Percentiles rank a stretch among this genome's conserved stretches.
These are phyloP conservation scores for Eupristina koningsbergeri DNA, from an alignment of 1,140 invertebrate species.

Conservation along the genomic window DNA sequence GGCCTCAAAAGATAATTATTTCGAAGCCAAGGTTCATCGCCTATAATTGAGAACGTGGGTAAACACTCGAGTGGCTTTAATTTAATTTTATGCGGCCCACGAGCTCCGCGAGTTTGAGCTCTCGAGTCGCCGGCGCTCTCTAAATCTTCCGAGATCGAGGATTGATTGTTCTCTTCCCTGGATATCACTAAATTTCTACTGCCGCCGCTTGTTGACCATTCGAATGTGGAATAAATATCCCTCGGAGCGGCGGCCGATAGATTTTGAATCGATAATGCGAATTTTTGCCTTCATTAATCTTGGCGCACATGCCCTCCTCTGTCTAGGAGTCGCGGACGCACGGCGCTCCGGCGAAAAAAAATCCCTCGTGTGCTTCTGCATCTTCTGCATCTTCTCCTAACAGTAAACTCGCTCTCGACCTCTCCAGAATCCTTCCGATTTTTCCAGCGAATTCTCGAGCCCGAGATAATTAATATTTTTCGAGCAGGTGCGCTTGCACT, in stretches of 20 bases:
- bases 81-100: slow-evolving; percentile 64
- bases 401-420: too few species aligned
- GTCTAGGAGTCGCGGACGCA: too few species aligned
- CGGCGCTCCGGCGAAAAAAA: too few species aligned
- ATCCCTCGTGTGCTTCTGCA: too few species aligned
- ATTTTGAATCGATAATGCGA: background rate
- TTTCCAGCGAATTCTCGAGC: too few species aligned
- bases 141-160: background rate
- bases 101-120: slow-evolving; percentile 50
- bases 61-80: slow-evolving; percentile 70
- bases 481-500: too few species aligned
- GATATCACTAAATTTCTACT: background rate
- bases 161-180: background rate
- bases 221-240: too few species aligned
- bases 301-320: too few species aligned
- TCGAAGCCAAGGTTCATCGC: slow-evolving; percentile 67
- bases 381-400: too few species aligned
- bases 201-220: background rate
- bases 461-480: too few species aligned
- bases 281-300: background rate
- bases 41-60: slow-evolving; percentile 71
- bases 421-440: too few species aligned
- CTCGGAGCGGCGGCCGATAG: too few species aligned
- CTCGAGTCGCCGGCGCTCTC: slow-evolving; percentile 13
- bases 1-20: slow-evolving; percentile 70